Conservation (phyloP, 1,140 invertebrate species). For the Phthorimaea operculella region DNA sequence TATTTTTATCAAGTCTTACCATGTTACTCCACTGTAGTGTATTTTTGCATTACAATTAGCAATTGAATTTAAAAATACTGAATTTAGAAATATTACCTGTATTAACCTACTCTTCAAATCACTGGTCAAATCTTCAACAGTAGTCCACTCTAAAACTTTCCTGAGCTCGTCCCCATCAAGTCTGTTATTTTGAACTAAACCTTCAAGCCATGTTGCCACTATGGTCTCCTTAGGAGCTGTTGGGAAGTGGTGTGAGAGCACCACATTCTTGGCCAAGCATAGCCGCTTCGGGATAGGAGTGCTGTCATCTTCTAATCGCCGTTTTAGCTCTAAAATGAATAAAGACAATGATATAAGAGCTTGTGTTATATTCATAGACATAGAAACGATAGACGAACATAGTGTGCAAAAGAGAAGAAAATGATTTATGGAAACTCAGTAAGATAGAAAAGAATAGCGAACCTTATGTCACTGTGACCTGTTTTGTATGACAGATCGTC, state of each 20-base stretch:
- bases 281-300: conserved; percentile 43
- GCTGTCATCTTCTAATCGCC: conserved; percentile 38
- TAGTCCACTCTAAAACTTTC: conserved; percentile 41
- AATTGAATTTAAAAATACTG: too few relatives aligned
- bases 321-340: conserved; percentile 48
- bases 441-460: too few relatives aligned
- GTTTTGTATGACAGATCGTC: too few relatives aligned
- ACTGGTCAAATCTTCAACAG: conserved; percentile 38
- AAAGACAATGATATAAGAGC: conserved; percentile 1
- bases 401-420: too few relatives aligned
- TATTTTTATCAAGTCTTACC: too few relatives aligned
- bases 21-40: too few relatives aligned
- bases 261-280: conserved; percentile 48
- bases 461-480: too few relatives aligned
- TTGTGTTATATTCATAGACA: too few relatives aligned
- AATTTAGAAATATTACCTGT: conserved; percentile 28
- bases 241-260: conserved; percentile 47
- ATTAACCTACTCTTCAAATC: conserved; percentile 50
- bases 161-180: conserved; percentile 35
- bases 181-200: conserved; percentile 30
- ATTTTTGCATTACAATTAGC: too few relatives aligned
- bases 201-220: conserved; percentile 46
- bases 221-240: conserved; percentile 48
- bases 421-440: too few relatives aligned
- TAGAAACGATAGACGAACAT: too few relatives aligned